phyloP scores from a whole-genome alignment of 1,140 invertebrate species.

The Diabrotica virgifera region DNA sequence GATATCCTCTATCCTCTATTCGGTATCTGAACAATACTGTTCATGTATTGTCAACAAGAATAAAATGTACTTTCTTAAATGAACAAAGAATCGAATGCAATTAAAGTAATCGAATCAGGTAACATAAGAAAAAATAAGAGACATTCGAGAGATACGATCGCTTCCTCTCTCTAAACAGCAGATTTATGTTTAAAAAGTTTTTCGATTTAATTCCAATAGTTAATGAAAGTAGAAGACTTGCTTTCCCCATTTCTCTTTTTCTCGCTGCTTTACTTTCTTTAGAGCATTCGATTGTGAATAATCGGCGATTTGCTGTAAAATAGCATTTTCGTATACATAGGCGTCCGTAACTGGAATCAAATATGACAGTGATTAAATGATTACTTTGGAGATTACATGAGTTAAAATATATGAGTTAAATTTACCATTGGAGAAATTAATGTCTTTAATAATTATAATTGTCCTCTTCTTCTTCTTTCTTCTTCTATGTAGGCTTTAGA shows the following conservation, averaged over 20 bases:
- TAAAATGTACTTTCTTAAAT: background rate
- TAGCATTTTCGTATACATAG: background rate
- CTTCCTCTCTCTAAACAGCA: constrained; percentile 1
- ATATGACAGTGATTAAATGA: too few species aligned
- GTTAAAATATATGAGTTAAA: too few species aligned
- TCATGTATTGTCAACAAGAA: background rate
- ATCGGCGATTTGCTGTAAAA: background rate
- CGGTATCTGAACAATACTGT: too few species aligned
- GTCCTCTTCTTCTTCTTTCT: too few species aligned
- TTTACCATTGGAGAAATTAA: too few species aligned
- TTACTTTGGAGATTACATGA: too few species aligned
- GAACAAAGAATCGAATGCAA: background rate
- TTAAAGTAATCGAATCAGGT: constrained; percentile 2
- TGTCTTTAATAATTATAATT: too few species aligned
- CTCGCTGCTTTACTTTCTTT: background rate
- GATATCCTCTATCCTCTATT: too few species aligned
- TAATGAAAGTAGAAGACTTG: background rate
- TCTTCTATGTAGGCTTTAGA: too few species aligned
- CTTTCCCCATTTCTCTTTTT: background rate
- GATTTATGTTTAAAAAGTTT: background rate
- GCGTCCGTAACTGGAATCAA: background rate
- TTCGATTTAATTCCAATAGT: constrained; percentile 1
- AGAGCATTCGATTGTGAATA: constrained; percentile 1
- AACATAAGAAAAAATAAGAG: background rate
- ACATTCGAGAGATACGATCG: background rate